A percentile compares a stretch with the other conserved stretches of the same genome.
These are phyloP conservation scores for Leptinotarsa lineolata DNA, from an alignment of 1,140 invertebrate species.

Conservation along the genomic window DNA sequence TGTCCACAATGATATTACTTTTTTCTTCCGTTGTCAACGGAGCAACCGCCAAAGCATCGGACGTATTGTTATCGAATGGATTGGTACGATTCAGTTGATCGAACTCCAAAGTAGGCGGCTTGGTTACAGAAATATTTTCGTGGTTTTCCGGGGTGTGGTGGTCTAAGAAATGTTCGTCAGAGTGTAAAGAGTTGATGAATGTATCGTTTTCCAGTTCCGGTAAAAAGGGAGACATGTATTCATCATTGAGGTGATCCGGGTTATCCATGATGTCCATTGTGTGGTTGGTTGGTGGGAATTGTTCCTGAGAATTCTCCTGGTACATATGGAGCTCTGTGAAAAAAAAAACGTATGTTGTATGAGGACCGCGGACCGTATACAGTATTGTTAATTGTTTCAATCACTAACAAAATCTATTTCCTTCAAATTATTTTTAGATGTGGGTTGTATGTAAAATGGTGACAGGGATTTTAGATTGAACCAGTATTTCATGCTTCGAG, in stretches of 20 bases:
- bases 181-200: conserved; percentile 61
- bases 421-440: no score
- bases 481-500: no score
- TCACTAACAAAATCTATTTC: no score
- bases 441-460: no score
- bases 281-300: conserved; percentile 30
- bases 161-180: conserved; percentile 44
- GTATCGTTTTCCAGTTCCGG: conserved; percentile 66
- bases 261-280: conserved; percentile 33
- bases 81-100: conserved; percentile 55
- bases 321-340: conserved; percentile 16
- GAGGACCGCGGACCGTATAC: no score
- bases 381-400: no score
- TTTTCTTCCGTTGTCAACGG: conserved; percentile 9
- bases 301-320: conserved; percentile 4
- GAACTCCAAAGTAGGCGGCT: conserved; percentile 49
- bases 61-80: conserved; percentile 46
- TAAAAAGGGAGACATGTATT: conserved; percentile 67
- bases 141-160: conserved; percentile 28
- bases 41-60: conserved; percentile 3
- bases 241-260: conserved; percentile 26
- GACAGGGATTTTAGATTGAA: no score
- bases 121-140: conserved; percentile 34
- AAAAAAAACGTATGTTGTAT: background rate
- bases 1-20: background rate